Evolutionary conservation across 2,113 vertebrate genomes (phyloP).

Genomic region (Marmota flaviventris): DNA sequence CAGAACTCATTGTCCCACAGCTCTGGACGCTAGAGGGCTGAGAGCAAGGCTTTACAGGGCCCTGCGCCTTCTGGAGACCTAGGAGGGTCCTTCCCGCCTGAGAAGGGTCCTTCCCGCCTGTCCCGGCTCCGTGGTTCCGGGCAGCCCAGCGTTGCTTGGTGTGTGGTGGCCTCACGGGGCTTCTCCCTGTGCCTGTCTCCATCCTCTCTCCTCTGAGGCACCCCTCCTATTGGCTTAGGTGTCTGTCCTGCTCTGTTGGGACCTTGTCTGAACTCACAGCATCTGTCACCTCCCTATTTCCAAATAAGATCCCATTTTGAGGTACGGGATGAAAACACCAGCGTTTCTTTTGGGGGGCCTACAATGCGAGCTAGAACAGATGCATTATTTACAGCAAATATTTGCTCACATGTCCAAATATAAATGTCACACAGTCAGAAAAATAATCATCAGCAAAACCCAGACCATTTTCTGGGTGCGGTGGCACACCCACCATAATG

Average conservation of each 20-base stretch:
- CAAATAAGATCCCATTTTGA: background rate
- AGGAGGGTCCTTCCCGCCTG: too few relatives aligned
- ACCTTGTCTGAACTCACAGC: background rate
- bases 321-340: background rate
- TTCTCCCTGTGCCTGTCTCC: background rate
- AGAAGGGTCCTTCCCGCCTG: background rate
- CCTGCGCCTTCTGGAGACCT: background rate
- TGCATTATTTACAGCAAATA: background rate
- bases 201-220: background rate
- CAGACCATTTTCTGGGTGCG: too few relatives aligned
- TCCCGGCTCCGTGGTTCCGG: accelerated
- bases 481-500: accelerated
- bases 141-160: too few relatives aligned
- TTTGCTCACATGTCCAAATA: background rate
- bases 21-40: too few relatives aligned
- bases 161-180: too few relatives aligned
- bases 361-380: background rate
- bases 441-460: background rate
- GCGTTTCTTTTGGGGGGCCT: background rate
- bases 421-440: background rate
- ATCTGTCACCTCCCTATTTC: background rate
- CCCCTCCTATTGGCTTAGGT: background rate
- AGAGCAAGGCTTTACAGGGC: background rate
- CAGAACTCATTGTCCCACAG: too few relatives aligned
- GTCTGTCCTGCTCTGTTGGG: too few relatives aligned